Base-by-base conservation (phyloP, 2,113 vertebrate species). In the Eupsittula cactorum region DNA sequence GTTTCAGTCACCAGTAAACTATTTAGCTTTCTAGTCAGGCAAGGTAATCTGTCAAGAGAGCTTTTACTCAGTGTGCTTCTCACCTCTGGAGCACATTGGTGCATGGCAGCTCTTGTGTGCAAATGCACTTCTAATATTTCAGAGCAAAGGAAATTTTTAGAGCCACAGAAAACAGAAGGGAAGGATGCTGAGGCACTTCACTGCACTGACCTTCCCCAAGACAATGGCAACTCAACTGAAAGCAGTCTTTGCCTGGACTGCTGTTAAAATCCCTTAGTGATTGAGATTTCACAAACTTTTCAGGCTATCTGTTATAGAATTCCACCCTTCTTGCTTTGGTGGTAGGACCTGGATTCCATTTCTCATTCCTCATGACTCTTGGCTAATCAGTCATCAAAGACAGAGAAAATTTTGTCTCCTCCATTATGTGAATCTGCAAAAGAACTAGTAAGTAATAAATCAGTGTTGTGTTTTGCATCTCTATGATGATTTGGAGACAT, bases 201-300 rank as follows among this genome's bases (percentile, higher is more conserved):
- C 17, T 64, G 35, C 60, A 15, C 44, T 84, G 91, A 75, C 81
- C 83, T 87, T 86, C 62, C 21, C 42, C 29, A 44, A 50, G 86
- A 86, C 60, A 79, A 42, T 10, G 19, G 62, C 60, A 91, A 60
- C 60, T 82, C 69, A 60, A 46, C 46, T 84, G 62, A 68, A 91
- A 82, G 55, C 37, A 64, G 49, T 39, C 60, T 88, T 95, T 93
- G 73, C 83, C 50, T 79, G 64, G 41, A 68, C 76, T 91, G 60
- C 68, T 84, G 44, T 86, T 87, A 78, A 89, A 92, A 95, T 86
- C 69, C 65, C 19, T 18, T 25, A 25, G 42, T 52, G 65, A 64
- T 60, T 62, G 65, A 96, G 81, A 82, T 73, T 89, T 92, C 89
- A 82, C 57, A 85, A 91, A 91, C 86, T 91, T 95, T 91, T 78